Evolutionary conservation across 2,888 invertebrate species (phyloP).

Genomic region (Idaea aversata): DNA sequence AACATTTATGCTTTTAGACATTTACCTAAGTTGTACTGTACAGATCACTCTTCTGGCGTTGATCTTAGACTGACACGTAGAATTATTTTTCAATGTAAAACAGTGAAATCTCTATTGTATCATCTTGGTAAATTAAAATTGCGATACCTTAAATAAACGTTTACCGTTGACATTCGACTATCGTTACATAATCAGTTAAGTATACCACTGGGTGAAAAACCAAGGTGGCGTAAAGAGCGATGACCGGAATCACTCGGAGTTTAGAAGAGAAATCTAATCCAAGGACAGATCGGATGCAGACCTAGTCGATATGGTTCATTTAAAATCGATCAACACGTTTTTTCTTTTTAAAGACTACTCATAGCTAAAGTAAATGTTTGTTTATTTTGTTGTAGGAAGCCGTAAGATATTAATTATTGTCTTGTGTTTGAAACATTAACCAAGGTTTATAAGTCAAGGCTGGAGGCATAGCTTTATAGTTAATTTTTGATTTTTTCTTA

Average conservation of each 20-base stretch:
- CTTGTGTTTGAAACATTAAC: no score
- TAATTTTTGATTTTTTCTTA: no score
- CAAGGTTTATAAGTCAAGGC: no score
- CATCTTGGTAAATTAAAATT: neutral
- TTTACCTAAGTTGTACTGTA: no score
- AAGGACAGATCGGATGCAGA: constrained; percentile 22
- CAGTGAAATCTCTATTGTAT: neutral
- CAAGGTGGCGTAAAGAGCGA: constrained; percentile 48
- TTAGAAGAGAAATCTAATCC: constrained; percentile 30
- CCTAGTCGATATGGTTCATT: neutral
- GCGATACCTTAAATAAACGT: neutral
- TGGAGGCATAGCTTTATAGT: no score
- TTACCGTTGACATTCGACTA: constrained; percentile 3
- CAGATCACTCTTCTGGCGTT: no score
- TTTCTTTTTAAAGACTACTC: no score
- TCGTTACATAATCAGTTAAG: constrained; percentile 41
- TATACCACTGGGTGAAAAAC: constrained; percentile 37
- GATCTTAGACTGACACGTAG: no score
- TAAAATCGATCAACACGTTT: neutral
- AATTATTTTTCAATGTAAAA: neutral
- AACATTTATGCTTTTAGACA: no score
- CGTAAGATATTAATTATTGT: no score
- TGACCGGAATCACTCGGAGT: constrained; percentile 40
- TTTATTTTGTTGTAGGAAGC: no score
- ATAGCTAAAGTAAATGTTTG: no score